These are phyloP conservation scores for Drosophila santomea DNA, from an alignment of 1,140 invertebrate species.

Conservation along the genomic window DNA sequence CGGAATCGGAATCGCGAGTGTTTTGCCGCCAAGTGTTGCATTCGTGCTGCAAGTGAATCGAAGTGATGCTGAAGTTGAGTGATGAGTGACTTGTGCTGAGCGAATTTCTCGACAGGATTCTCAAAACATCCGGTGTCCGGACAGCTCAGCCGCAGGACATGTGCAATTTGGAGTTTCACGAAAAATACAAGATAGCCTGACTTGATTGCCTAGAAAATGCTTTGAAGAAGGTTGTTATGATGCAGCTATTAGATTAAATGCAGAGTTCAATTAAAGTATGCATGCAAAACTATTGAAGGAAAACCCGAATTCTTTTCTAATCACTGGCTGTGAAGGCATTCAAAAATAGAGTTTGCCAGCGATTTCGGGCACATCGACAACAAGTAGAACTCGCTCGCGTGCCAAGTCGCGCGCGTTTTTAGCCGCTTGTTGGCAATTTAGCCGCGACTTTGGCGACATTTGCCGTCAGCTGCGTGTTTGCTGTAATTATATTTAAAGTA, in stretches of 20 bases:
- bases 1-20: slow-evolving; percentile 11
- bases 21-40: slow-evolving; percentile 60
- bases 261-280: no score
- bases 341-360: slow-evolving; percentile 4
- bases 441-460: slow-evolving; percentile 56
- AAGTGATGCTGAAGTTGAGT: slow-evolving; percentile 10
- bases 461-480: slow-evolving; percentile 64
- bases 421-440: slow-evolving; percentile 68
- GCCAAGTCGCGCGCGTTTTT: slow-evolving; percentile 57
- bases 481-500: slow-evolving; percentile 78
- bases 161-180: not conserved
- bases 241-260: no score
- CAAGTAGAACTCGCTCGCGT: slow-evolving; percentile 48
- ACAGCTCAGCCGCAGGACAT: no score
- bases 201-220: not conserved
- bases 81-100: slow-evolving; percentile 13
- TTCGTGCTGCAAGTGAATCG: slow-evolving; percentile 31
- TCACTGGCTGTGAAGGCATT: not conserved
- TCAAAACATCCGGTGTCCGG: not conserved
- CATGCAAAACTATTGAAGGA: not conserved
- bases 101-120: not conserved
- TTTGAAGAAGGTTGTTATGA: not conserved
- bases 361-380: slow-evolving; percentile 21
- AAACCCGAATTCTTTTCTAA: not conserved
- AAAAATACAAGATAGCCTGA: not conserved